Percentiles rank a stretch among this genome's conserved stretches.
These are phyloP conservation scores for Heteromyza rotundicornis DNA, from an alignment of 2,888 invertebrate species.

Conservation along the genomic window DNA sequence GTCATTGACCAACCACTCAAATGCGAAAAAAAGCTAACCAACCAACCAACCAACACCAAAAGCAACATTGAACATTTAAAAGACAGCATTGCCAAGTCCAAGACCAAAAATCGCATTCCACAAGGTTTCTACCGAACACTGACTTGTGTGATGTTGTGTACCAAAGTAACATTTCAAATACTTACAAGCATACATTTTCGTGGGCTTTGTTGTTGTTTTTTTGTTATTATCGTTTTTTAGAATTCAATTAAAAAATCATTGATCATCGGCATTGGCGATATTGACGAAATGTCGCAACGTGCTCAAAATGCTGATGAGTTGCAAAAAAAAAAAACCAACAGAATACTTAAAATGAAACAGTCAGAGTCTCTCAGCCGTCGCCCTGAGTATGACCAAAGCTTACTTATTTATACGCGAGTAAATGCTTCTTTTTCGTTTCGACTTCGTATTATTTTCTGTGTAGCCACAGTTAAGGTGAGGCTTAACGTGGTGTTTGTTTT, in stretches of 20 bases:
- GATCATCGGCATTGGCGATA: slow-evolving; percentile 54
- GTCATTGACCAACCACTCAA: background rate
- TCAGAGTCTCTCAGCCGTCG: background rate
- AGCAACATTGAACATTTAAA: slow-evolving; percentile 25
- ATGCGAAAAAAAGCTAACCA: slow-evolving; percentile 22
- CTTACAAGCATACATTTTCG: background rate
- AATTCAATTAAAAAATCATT: slow-evolving; percentile 61
- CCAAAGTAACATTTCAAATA: background rate
- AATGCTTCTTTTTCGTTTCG: too few species aligned
- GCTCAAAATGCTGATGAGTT: slow-evolving; percentile 57
- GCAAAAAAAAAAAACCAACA: slow-evolving; percentile 41
- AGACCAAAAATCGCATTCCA: slow-evolving; percentile 36
- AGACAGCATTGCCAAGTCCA: slow-evolving; percentile 32
- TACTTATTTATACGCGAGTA: too few species aligned
- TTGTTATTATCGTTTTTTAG: too few species aligned
- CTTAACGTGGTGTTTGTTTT: too few species aligned
- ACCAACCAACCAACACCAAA: slow-evolving; percentile 27
- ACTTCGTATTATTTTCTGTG: too few species aligned
- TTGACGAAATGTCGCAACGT: slow-evolving; percentile 63
- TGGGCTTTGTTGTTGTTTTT: too few species aligned
- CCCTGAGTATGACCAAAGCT: slow-evolving; percentile 3
- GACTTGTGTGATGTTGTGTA: slow-evolving; percentile 1
- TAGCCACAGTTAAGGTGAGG: slow-evolving; percentile 27
- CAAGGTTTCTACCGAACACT: slow-evolving; percentile 29
- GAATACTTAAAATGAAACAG: slow-evolving; percentile 14